These are phyloP conservation scores for Leptopilina clavipes DNA, from an alignment of 1,140 invertebrate genomes.

Conservation along the genomic window DNA sequence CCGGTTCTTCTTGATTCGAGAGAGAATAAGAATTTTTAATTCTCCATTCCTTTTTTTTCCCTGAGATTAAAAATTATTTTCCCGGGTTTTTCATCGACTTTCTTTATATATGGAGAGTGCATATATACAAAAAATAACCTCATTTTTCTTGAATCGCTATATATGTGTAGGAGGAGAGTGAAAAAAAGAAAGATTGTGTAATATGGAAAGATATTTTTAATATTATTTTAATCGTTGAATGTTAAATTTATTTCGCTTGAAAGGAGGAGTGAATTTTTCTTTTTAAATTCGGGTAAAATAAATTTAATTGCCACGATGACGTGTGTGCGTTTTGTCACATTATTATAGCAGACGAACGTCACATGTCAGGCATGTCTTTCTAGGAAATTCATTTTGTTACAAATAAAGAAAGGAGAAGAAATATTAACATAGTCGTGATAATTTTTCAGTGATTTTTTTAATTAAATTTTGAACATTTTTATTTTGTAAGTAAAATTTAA, in stretches of 20 bases:
- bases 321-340: not conserved
- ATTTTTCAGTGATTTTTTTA: not conserved
- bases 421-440: too few relatives aligned
- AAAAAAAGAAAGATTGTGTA: slow-evolving; percentile 49
- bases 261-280: too few relatives aligned
- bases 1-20: too few relatives aligned
- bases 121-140: slow-evolving; percentile 47
- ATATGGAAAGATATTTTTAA: slow-evolving; percentile 35
- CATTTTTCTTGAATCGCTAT: slow-evolving; percentile 44
- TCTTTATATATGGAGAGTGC: too few relatives aligned
- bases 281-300: too few relatives aligned
- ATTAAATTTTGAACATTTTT: not conserved
- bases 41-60: slow-evolving; percentile 32
- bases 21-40: too few relatives aligned
- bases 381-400: not conserved
- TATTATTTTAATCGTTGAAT: too few relatives aligned
- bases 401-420: too few relatives aligned
- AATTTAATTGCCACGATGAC: not conserved
- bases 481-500: not conserved
- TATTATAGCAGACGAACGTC: not conserved
- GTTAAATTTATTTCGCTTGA: too few relatives aligned
- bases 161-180: slow-evolving; percentile 38
- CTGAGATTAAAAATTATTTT: slow-evolving; percentile 5
- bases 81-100: not conserved
- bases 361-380: not conserved